Base-by-base conservation (phyloP, 2,113 vertebrate species). In the Macrotis lagotis region DNA sequence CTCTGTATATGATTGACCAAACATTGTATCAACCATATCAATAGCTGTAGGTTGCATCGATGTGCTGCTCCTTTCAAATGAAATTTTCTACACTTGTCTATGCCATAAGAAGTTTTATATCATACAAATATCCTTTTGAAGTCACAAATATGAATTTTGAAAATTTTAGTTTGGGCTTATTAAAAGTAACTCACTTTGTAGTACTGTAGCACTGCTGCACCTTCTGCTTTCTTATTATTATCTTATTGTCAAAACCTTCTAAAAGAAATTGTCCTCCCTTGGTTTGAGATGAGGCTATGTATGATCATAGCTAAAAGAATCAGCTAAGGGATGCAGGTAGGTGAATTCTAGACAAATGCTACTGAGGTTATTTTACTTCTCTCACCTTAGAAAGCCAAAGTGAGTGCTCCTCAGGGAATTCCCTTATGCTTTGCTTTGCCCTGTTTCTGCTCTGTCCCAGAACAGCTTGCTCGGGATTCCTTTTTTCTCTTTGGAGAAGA, bases 311-410 rank as follows among this genome's bases (percentile, higher is more conserved):
- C 26, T 53, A 49, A 50, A 25, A 91, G 25, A 94, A 91, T 12
- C 48, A 90, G 91, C 91, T 91, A 94, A 94, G 66, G 95, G 59
- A 91, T 66, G 50, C 8, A 96, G 51, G 28, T 91, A 94, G 90
- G 8, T 90, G 83, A 90, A 93, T 83, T 94, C 93, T 96, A 92
- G 91, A 90, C 47, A 90, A 91, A n/a, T 49, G 90, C 51, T 74
- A 48, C 66, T 25, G 16, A 83, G 53, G 25, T n/a, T 95, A 95
- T 66, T n/a, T n/a, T n/a, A 28, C 92, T 94, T 93, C 59, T 93
- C 59, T 93, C 91, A 94, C 28, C 9, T 90, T 90, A 95, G 51
- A 31, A 28, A 96, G 51, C 91, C 90, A 90, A 37, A 25, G 28
- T 25, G 11, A 16, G 24, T 24, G 16, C 7, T 12, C 26, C 83